Percentiles rank a stretch among this genome's conserved stretches.
Conservation (phyloP, 1,140 invertebrate genomes). For the Musca vetustissima region DNA sequence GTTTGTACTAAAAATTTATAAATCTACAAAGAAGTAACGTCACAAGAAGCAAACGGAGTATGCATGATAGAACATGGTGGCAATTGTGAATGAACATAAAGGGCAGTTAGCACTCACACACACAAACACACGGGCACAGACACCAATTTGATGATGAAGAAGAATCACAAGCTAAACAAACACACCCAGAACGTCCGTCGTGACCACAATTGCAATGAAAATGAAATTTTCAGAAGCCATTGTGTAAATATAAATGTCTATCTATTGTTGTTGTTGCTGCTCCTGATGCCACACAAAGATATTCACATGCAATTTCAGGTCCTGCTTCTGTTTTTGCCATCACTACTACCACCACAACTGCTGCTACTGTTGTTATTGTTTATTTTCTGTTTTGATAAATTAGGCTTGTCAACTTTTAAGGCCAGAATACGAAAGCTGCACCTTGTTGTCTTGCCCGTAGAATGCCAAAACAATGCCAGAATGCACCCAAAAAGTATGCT, state of each 20-base stretch:
- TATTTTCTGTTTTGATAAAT: conserved; percentile 55
- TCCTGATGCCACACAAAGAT: too few species aligned
- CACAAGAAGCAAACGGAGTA: neutral
- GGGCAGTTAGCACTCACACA: too few species aligned
- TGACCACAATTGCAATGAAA: conserved; percentile 20
- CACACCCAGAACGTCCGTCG: neutral
- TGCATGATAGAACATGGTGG: neutral
- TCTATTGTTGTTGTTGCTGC: neutral
- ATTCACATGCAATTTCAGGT: too few species aligned
- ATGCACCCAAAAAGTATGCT: conserved; percentile 14
- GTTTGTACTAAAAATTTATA: conserved; percentile 7
- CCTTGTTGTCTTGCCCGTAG: neutral
- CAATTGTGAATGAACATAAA: too few species aligned
- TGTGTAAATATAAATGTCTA: conserved; percentile 16
- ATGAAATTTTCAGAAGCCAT: conserved; percentile 15
- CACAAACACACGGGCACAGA: too few species aligned
- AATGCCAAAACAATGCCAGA: too few species aligned
- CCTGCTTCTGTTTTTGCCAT: too few species aligned
- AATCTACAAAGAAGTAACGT: conserved; percentile 5
- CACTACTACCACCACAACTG: too few species aligned
- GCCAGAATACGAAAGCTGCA: conserved; percentile 29
- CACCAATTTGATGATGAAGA: too few species aligned
- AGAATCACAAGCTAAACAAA: neutral
- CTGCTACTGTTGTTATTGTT: neutral
- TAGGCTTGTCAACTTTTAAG: conserved; percentile 51